Evolutionary conservation across 2,797 vertebrate species (phyloP).

Genomic region (Acanthornis magna): DNA sequence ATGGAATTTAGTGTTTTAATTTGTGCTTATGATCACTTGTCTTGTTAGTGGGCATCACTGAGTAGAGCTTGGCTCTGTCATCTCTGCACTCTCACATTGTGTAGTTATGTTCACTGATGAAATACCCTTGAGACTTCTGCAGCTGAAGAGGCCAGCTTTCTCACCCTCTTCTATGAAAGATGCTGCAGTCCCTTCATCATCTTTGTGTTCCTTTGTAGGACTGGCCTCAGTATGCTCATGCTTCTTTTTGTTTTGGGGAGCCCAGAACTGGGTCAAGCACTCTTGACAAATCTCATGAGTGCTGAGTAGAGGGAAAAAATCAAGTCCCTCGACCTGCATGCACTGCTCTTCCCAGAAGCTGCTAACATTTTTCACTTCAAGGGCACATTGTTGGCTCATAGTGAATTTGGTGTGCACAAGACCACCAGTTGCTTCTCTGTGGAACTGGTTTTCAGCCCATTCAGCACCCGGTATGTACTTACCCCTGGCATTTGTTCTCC

Average conservation of each 20-base stretch:
- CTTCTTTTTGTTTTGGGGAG: not conserved
- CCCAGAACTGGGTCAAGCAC: not conserved
- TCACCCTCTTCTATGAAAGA: not conserved
- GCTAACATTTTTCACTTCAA: not conserved
- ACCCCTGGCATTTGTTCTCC: not conserved
- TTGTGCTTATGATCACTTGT: not conserved
- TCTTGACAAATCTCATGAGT: not conserved
- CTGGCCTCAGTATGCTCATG: not conserved
- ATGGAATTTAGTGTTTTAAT: not conserved
- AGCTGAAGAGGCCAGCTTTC: not conserved
- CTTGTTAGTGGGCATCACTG: not conserved
- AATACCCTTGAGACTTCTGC: not conserved
- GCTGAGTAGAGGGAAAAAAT: not conserved
- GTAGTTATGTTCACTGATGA: not conserved
- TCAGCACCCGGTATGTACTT: not conserved
- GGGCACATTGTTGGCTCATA: not conserved
- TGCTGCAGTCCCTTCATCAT: not conserved
- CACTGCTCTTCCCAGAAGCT: not conserved
- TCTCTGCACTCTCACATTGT: not conserved
- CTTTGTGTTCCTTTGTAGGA: not conserved
- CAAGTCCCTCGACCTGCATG: rapidly evolving
- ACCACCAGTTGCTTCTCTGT: not conserved
- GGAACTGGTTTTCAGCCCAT: not conserved
- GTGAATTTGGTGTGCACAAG: not conserved
- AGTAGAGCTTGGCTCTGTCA: not conserved